These are phyloP conservation scores for Caranx ignobilis DNA, from an alignment of 2,113 vertebrate genomes.

Conservation along the genomic window DNA sequence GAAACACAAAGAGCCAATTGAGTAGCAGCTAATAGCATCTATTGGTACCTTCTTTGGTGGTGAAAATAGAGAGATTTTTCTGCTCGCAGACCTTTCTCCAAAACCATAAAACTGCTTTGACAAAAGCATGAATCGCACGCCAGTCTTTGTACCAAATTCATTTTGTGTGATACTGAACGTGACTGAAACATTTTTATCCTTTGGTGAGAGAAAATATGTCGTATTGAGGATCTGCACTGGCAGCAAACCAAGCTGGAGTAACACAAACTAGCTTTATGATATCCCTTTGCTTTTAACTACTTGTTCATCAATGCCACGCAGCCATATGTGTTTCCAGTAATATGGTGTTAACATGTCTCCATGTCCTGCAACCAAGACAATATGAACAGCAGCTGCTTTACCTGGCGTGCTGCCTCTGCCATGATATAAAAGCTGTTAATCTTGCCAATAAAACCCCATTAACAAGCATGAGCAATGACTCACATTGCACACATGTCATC, in stretches of 20 bases:
- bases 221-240: slow-evolving; percentile 14
- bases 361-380: slow-evolving; percentile 71
- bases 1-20: slow-evolving; percentile 61
- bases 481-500: slow-evolving; percentile 68
- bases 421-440: slow-evolving; percentile 82
- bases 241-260: slow-evolving; percentile 28
- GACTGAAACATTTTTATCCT: slow-evolving; percentile 36
- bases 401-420: slow-evolving; percentile 74
- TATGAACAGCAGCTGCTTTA: slow-evolving; percentile 82
- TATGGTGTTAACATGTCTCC: slow-evolving; percentile 68
- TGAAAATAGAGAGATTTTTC: slow-evolving; percentile 39
- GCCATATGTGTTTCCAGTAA: slow-evolving; percentile 70
- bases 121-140: slow-evolving; percentile 19
- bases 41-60: slow-evolving; percentile 46
- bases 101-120: slow-evolving; percentile 24
- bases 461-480: slow-evolving; percentile 76
- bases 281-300: slow-evolving; percentile 38
- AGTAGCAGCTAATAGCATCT: slow-evolving; percentile 55
- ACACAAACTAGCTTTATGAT: slow-evolving; percentile 22
- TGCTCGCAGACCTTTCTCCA: slow-evolving; percentile 32
- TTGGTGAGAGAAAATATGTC: slow-evolving; percentile 14
- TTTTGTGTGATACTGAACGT: slow-evolving; percentile 29
- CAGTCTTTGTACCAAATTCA: slow-evolving; percentile 31
- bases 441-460: slow-evolving; percentile 82
- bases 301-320: slow-evolving; percentile 47